Conservation (phyloP, 2,113 vertebrate species). For the Poeciliopsis retropinna region DNA sequence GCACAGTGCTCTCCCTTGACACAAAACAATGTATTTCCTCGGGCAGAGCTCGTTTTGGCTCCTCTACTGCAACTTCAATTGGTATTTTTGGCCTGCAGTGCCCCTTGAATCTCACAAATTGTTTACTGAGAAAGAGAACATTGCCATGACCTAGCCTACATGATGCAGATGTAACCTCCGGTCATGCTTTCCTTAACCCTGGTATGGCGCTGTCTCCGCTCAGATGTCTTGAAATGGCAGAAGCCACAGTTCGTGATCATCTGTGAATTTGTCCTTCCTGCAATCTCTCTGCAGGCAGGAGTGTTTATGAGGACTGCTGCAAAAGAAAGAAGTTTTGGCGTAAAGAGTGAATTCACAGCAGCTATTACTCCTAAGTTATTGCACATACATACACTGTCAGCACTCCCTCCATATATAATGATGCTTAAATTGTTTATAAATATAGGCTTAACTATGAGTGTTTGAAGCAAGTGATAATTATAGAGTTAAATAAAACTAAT, state of each 20-base stretch:
- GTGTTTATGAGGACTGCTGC: constrained; percentile 22
- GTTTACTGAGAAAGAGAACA: constrained; percentile 58
- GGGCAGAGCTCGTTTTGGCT: constrained; percentile 37
- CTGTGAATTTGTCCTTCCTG: constrained; percentile 54
- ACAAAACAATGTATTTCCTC: constrained; percentile 35
- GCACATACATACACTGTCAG: not conserved
- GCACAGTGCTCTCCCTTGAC: constrained; percentile 34
- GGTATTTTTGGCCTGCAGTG: constrained; percentile 49
- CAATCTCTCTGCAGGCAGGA: constrained; percentile 19
- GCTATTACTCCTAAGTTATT: not conserved
- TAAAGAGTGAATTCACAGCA: constrained; percentile 14
- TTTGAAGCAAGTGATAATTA: too few species aligned
- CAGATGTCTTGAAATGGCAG: constrained; percentile 72
- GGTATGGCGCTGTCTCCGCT: constrained; percentile 53
- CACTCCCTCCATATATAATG: not conserved
- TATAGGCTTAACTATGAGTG: too few species aligned
- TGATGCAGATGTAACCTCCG: constrained; percentile 55
- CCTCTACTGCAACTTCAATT: constrained; percentile 26
- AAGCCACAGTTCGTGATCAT: constrained; percentile 63
- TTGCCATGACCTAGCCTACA: constrained; percentile 48
- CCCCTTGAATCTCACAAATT: constrained; percentile 52
- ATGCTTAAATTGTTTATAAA: too few species aligned
- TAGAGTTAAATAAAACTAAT: too few species aligned
- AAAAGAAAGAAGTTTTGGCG: constrained; percentile 23
- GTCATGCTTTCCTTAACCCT: constrained; percentile 55